These are phyloP conservation scores for Ciconia stormi DNA, from an alignment of 2,113 vertebrate genomes.

Conservation along the genomic window DNA sequence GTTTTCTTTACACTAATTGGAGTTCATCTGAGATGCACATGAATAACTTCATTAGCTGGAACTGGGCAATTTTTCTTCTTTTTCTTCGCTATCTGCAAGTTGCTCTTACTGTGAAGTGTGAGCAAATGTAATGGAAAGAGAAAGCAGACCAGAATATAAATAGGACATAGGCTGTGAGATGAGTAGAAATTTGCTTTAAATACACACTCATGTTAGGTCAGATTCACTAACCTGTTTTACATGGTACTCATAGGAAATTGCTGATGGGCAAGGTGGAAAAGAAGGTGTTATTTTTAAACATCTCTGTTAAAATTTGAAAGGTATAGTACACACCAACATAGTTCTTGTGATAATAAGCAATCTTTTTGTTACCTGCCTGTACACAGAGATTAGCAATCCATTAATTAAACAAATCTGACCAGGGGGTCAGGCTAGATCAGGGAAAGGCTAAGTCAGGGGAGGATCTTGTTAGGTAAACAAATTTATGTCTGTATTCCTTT, in stretches of 20 bases:
- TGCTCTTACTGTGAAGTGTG: neutral
- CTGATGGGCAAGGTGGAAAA: neutral
- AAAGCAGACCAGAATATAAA: conserved; percentile 8
- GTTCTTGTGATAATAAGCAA: neutral
- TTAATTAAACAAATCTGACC: neutral
- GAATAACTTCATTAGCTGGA: neutral
- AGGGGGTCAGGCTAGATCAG: neutral
- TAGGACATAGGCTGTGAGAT: neutral
- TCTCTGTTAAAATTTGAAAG: neutral
- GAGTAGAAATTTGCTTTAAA: neutral
- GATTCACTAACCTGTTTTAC: neutral
- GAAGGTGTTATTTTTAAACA: neutral
- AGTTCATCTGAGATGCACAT: neutral
- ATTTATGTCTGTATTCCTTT: neutral
- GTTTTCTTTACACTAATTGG: neutral
- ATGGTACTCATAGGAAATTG: neutral
- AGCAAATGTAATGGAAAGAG: conserved; percentile 11
- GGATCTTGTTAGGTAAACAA: neutral
- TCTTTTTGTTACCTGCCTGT: neutral
- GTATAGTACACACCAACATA: neutral
- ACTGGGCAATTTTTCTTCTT: neutral
- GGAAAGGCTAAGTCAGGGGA: neutral
- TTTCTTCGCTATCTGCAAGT: neutral
- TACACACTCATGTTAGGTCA: neutral
- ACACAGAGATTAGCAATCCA: neutral